Conservation (phyloP, 2,888 invertebrate species). For the Microdon myrmicae region DNA sequence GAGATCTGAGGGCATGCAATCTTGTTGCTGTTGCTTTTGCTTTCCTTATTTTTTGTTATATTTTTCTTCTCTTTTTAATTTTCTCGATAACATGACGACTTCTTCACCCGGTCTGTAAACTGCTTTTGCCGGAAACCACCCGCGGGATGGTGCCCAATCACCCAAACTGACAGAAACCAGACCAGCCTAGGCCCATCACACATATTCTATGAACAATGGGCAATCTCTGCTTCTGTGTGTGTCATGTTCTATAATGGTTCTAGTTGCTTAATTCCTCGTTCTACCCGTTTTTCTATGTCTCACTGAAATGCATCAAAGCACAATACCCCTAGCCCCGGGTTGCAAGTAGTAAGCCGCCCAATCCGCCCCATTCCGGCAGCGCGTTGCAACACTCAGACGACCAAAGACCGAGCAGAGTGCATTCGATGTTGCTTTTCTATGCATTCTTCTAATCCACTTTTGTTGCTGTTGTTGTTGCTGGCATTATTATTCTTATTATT, state of each 20-base stretch:
- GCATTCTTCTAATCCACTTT: conserved; percentile 28
- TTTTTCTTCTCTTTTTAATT: conserved; percentile 28
- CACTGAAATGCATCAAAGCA: conserved; percentile 36
- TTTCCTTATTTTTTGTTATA: not conserved
- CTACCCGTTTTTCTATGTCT: conserved; percentile 4
- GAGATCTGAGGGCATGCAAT: conserved; percentile 6
- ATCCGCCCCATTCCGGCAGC: conserved; percentile 7
- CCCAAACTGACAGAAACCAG: conserved; percentile 31
- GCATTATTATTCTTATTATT: no score
- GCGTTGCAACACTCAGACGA: conserved; percentile 44
- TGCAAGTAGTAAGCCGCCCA: not conserved
- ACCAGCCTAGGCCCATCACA: conserved; percentile 13
- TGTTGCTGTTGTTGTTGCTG: conserved; percentile 17
- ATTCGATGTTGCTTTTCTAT: conserved; percentile 46
- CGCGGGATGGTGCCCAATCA: conserved; percentile 26
- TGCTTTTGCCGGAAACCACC: conserved; percentile 1
- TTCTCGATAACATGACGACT: conserved; percentile 43
- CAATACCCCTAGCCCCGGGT: conserved; percentile 3
- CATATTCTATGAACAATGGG: conserved; percentile 1
- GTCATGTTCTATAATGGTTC: conserved; percentile 39
- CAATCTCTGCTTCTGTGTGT: conserved; percentile 13
- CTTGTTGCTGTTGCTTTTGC: not conserved
- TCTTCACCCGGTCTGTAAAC: conserved; percentile 38
- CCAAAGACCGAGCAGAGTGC: conserved; percentile 47
- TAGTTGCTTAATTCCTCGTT: conserved; percentile 29